Evolutionary conservation across 2,113 vertebrate genomes (phyloP), one percentile per base, ranked within the genome.

Genomic region (Tupaia tana): DNA sequence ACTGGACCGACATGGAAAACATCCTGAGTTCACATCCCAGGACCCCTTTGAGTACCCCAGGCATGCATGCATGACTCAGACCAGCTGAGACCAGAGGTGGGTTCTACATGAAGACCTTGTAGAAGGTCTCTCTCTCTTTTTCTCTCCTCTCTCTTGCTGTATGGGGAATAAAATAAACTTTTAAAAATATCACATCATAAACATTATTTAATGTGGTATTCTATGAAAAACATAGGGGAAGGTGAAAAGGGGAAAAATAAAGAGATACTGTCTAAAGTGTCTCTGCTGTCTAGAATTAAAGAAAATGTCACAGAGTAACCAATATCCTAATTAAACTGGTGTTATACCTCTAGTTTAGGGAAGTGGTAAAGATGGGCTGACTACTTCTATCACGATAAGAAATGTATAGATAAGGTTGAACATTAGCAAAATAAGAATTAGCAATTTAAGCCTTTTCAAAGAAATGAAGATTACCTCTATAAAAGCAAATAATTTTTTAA

Each of bases 291-390:
- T 67, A 61, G 12, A 77, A 92, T 71, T 58, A 78, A 83, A 79
- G 20, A 13, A 73, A 87, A 90, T 61, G 25, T 91, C 43, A 80
- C 59, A 82, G 56, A 82, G 69, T 34, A 89, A 63, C 29, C 15
- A 56, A 16, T 10, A 67, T 4, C 64, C 3, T 43, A 22, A 58
- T 31, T 63, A 73, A 27, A 31, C 77, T 69, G 31, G 13, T 31
- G 22, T 43, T 9, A 34, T 0, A n/a, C 6, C 7, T 71, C 91
- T n/a, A 22, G 20, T 9, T 16, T 1, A 15, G 10, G 31, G 1
- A 78, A 61, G 16, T 13, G 22, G 27, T 13, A 3, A 78, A 75
- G 19, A 77, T 25, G n/a, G 16, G 4, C 12, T 29, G 77, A 56
- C 54, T 85, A 6, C 4, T 63, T 78, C 43, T 24, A 29, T 52